A percentile compares a stretch with the other conserved stretches of the same genome.
Conservation (phyloP, 2,113 vertebrate species). For the Notechis scutatus region DNA sequence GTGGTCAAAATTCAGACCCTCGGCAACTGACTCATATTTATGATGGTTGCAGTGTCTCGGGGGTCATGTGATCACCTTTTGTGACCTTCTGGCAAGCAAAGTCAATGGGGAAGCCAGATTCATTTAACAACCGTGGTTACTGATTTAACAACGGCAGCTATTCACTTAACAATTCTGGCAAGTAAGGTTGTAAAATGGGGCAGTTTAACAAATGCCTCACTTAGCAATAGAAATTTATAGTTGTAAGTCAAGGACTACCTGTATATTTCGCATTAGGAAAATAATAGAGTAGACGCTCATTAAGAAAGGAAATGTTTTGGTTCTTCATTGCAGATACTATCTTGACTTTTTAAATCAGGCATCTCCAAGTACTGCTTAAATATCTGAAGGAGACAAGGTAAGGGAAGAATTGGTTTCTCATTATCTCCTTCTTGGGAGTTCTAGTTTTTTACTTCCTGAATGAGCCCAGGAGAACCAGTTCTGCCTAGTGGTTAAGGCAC, state of each 20-base stretch:
- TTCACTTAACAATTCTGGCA: background rate
- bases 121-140: background rate
- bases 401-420: background rate
- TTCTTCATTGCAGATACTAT: background rate
- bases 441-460: background rate
- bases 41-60: background rate
- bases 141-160: background rate
- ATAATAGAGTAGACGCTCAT: background rate
- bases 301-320: background rate
- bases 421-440: background rate
- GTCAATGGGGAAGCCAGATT: background rate
- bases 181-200: no score
- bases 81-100: background rate
- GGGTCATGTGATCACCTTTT: background rate
- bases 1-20: background rate
- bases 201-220: no score
- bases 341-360: background rate
- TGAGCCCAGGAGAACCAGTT: background rate
- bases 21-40: background rate
- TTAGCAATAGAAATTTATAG: no score
- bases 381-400: background rate
- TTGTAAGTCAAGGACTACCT: no score
- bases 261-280: background rate
- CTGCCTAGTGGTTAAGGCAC: background rate
- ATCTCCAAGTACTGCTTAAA: background rate